Evolutionary conservation across 2,888 invertebrate species (phyloP).

Genomic region (Drosophila algonquin): DNA sequence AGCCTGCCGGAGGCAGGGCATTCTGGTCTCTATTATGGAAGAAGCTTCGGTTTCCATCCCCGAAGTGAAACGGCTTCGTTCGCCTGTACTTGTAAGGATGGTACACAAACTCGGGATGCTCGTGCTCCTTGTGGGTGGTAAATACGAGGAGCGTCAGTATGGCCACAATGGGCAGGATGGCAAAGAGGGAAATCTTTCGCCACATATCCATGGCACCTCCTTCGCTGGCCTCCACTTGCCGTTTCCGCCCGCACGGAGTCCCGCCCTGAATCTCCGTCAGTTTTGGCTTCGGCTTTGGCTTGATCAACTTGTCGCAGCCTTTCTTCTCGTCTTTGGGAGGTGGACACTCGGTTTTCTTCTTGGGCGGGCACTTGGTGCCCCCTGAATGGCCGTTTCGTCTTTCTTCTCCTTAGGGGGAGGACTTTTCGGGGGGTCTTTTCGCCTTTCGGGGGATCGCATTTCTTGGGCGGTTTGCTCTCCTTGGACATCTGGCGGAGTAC

Average conservation of each 20-base stretch:
- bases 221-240: neutral
- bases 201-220: conserved; percentile 18
- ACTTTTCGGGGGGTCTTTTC: too few relatives aligned
- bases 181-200: conserved; percentile 42
- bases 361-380: neutral
- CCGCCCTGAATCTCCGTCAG: conserved; percentile 23
- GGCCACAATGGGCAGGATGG: conserved; percentile 42
- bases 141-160: conserved; percentile 44
- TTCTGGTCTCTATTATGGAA: conserved; percentile 62
- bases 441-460: neutral
- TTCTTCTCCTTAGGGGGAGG: neutral
- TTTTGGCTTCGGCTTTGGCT: conserved; percentile 1
- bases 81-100: conserved; percentile 58
- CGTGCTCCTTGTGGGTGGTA: conserved; percentile 31
- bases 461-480: neutral
- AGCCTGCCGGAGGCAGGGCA: conserved; percentile 66
- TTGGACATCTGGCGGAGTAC: neutral
- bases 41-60: conserved; percentile 43
- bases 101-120: conserved; percentile 50
- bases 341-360: neutral
- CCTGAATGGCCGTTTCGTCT: neutral
- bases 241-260: neutral
- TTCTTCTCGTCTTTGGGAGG: neutral
- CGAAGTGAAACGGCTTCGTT: conserved; percentile 51
- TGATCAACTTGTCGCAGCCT: conserved; percentile 34